phyloP scores from a whole-genome alignment of 2,888 invertebrate species.

The Leptinotarsa peninsularis region DNA sequence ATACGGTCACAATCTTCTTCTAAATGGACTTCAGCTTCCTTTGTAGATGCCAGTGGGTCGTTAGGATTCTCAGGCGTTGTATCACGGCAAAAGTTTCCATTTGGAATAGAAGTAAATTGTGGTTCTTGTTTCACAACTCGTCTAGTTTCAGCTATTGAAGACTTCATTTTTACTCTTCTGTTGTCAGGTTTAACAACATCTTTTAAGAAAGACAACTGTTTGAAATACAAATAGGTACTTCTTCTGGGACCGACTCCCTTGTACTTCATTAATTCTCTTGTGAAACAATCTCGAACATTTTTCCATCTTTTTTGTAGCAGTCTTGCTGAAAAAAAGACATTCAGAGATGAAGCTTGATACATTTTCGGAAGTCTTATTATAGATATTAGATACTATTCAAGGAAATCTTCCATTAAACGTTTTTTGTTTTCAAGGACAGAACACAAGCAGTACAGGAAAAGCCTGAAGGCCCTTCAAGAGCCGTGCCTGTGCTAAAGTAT shows the following conservation, averaged over 20 bases:
- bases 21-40: slow-evolving; percentile 2
- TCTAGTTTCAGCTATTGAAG: not conserved
- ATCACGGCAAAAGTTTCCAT: not conserved
- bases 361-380: too few relatives aligned
- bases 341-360: not conserved
- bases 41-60: not conserved
- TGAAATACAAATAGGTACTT: slow-evolving; percentile 22
- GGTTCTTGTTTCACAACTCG: not conserved
- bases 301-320: slow-evolving; percentile 20
- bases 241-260: slow-evolving; percentile 4
- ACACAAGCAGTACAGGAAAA: too few relatives aligned
- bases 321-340: slow-evolving; percentile 6
- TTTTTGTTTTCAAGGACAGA: too few relatives aligned
- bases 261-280: slow-evolving; percentile 12
- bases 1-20: slow-evolving; percentile 9
- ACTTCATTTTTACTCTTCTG: not conserved
- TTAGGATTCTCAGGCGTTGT: not conserved
- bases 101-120: not conserved
- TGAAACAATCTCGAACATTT: slow-evolving; percentile 24
- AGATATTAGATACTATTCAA: too few relatives aligned
- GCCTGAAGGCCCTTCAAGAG: too few relatives aligned
- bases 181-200: slow-evolving; percentile 18
- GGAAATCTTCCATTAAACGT: too few relatives aligned
- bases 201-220: slow-evolving; percentile 21
- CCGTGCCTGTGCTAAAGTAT: too few relatives aligned